Evolutionary conservation across 1,140 invertebrate genomes (phyloP).

Genomic region (Drosophila miranda): DNA sequence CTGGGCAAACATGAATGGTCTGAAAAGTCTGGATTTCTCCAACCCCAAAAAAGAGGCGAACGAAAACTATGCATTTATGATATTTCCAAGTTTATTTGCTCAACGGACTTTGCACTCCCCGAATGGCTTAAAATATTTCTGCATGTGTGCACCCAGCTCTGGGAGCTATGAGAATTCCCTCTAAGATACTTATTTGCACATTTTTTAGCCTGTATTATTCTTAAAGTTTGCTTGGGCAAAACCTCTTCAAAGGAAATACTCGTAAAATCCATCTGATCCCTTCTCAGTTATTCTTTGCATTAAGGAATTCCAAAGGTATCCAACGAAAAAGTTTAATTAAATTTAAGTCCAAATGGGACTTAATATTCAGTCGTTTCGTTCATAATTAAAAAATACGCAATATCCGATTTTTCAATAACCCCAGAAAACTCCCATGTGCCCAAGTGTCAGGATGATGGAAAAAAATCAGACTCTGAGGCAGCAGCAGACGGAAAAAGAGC

Average conservation of each 20-base stretch:
- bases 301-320: not conserved
- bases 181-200: not conserved
- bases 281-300: no score
- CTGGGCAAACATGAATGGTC: conserved; percentile 54
- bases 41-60: conserved; percentile 12
- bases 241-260: no score
- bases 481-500: conserved; percentile 5
- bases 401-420: conserved; percentile 72
- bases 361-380: conserved; percentile 48
- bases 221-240: conserved; percentile 24
- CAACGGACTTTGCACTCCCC: conserved; percentile 42
- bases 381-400: conserved; percentile 72
- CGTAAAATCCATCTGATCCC: not conserved
- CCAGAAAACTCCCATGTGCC: conserved; percentile 14
- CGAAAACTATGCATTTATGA: conserved; percentile 45
- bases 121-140: conserved; percentile 48
- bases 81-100: conserved; percentile 63
- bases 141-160: conserved; percentile 41
- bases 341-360: conserved; percentile 58
- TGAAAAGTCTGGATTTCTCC: conserved; percentile 24
- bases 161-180: conserved; percentile 13
- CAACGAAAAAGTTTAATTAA: conserved; percentile 53
- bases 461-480: not conserved
- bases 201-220: conserved; percentile 3
- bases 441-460: conserved; percentile 2